Evolutionary conservation across 2,113 vertebrate species (phyloP), one percentile per base, ranked within the genome.

Genomic region (Xenus cinereus): DNA sequence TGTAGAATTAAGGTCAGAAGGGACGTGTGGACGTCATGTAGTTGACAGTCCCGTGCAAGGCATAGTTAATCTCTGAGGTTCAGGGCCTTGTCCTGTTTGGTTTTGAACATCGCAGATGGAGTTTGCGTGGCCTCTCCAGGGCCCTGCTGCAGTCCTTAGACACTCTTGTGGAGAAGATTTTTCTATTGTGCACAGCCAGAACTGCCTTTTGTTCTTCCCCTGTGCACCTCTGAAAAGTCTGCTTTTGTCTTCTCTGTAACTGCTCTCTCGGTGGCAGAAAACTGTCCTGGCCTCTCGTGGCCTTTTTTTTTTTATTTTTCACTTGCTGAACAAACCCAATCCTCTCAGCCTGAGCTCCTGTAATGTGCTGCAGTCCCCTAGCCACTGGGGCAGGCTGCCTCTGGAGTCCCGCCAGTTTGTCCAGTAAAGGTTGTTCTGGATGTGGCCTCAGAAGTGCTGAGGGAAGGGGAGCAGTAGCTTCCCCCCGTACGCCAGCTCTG

Each of bases 21-120:
- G 45, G 33, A 8, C 0, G 0, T 27, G 22, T 67, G 43, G 48
- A 56, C 39, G 48, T 85, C 41, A 27, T 24, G 4, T 16, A 5
- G 26, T 50, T 83, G 59, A 51, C 16, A 73, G 64, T 59, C 50
- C 56, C 71, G 22, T 33, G 45, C 19, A 51, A 84, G 28, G 22
- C n/a, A 28, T 20, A 17, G 17, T 27, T 93, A n/a, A 30, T 75
- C 11, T 50, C 26, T 1, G 1, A 63, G 37, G 13, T 45, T 67
- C 33, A 80, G 60, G 51, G 19, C 73, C 18, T 51, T 72, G 54
- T 45, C 50, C 51, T 41, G 22, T 46, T 74, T 2, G 3, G 23
- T 66, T 56, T 37, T 57, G 28, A 35, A 46, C 50, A 60, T 68
- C 35, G 5, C 20, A 23, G 33, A 6, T 2, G 22, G 63, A 59